phyloP scores from a whole-genome alignment of 2,888 invertebrate genomes.

The Aphodius sticticus region DNA sequence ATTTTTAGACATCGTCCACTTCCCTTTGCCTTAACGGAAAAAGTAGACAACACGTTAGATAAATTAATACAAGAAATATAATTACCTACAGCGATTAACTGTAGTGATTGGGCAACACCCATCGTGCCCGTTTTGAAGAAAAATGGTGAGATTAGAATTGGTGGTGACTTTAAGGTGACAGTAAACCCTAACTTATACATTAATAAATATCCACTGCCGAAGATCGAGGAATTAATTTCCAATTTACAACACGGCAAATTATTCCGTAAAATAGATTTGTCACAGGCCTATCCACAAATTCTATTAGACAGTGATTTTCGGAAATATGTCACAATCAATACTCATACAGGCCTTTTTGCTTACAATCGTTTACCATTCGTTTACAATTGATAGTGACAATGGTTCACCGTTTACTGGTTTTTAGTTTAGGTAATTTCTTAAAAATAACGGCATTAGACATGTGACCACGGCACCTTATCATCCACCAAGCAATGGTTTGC shows the following conservation, averaged over 20 bases:
- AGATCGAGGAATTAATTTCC: slow-evolving; percentile 32
- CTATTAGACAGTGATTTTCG: slow-evolving; percentile 21
- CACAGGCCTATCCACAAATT: slow-evolving; percentile 37
- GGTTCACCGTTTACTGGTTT: slow-evolving; percentile 1
- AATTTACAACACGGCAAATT: slow-evolving; percentile 25
- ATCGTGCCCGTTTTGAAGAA: too few relatives aligned
- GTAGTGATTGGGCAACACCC: too few relatives aligned
- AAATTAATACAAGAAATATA: too few relatives aligned
- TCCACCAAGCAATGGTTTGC: too few relatives aligned
- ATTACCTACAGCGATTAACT: too few relatives aligned
- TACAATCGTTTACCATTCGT: slow-evolving; percentile 35
- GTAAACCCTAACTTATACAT: slow-evolving; percentile 38
- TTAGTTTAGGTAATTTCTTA: slow-evolving; percentile 20
- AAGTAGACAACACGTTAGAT: background rate
- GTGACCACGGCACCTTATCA: too few relatives aligned
- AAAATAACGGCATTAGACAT: too few relatives aligned
- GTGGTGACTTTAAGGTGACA: slow-evolving; percentile 36
- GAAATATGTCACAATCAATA: slow-evolving; percentile 32
- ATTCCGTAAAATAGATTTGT: slow-evolving; percentile 39
- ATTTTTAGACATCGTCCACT: background rate
- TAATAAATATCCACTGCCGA: slow-evolving; percentile 38
- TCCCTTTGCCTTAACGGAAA: background rate
- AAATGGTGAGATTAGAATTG: background rate
- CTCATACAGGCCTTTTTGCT: slow-evolving; percentile 35
- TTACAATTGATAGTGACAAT: slow-evolving; percentile 21